These are phyloP conservation scores for Venturia canescens DNA, from an alignment of 1,140 invertebrate species.

Conservation along the genomic window DNA sequence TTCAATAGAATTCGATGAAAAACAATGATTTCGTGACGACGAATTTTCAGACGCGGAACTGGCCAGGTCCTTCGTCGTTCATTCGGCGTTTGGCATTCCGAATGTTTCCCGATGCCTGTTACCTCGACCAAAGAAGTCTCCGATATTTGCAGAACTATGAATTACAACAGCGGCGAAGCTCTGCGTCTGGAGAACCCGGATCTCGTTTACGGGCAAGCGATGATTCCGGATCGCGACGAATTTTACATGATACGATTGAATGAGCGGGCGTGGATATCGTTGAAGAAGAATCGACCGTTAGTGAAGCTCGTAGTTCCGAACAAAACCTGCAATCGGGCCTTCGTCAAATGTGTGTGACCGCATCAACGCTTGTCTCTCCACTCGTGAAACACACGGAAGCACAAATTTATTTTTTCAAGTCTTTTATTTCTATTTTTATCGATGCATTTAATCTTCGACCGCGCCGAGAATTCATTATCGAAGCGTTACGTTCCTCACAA, in stretches of 20 bases:
- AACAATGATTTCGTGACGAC: too few species aligned
- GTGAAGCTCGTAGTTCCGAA: constrained; percentile 53
- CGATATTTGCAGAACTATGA: constrained; percentile 55
- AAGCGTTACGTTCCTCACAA: background rate
- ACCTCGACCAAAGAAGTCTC: constrained; percentile 45
- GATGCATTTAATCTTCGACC: background rate
- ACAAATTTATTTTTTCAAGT: background rate
- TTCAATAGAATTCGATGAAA: background rate
- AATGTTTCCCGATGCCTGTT: constrained; percentile 74
- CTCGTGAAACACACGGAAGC: background rate
- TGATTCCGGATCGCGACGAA: constrained; percentile 53
- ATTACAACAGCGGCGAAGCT: constrained; percentile 56
- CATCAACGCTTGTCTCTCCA: background rate
- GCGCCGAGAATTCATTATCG: background rate
- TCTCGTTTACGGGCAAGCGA: background rate
- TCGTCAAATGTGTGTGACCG: constrained; percentile 59
- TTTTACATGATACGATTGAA: constrained; percentile 66
- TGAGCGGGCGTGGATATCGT: constrained; percentile 47
- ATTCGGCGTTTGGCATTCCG: constrained; percentile 80
- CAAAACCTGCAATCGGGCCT: constrained; percentile 59
- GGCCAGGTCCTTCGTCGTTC: constrained; percentile 78
- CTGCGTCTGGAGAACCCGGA: constrained; percentile 25
- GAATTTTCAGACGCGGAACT: constrained; percentile 69
- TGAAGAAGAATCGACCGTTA: constrained; percentile 59
- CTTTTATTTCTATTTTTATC: background rate